Conservation (phyloP, 1,140 invertebrate genomes). For the Oscheius sp. region DNA sequence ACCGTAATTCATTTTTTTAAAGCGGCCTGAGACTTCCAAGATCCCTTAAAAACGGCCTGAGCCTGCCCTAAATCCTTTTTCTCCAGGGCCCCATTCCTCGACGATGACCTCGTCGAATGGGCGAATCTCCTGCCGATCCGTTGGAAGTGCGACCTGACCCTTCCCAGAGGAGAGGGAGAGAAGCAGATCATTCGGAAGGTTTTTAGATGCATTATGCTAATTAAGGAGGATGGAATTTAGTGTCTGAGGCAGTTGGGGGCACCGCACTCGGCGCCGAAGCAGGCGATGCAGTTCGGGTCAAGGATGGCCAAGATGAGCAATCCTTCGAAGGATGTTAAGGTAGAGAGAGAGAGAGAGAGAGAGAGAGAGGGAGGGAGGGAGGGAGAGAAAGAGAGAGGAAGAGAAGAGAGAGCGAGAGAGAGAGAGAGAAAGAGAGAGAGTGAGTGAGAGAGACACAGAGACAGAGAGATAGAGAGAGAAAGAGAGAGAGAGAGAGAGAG, state of each 20-base stretch:
- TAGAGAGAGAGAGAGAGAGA: too few relatives aligned
- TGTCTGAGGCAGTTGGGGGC: slow-evolving; percentile 9
- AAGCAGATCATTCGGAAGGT: slow-evolving; percentile 84
- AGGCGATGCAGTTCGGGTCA: slow-evolving; percentile 97
- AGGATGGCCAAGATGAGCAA: slow-evolving; percentile 79
- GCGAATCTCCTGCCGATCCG: slow-evolving; percentile 72
- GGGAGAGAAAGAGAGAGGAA: too few relatives aligned
- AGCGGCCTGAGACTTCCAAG: too few relatives aligned
- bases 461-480: too few relatives aligned
- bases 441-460: too few relatives aligned
- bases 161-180: slow-evolving; percentile 79
- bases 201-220: slow-evolving; percentile 65
- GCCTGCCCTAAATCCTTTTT: slow-evolving; percentile 38
- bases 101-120: slow-evolving; percentile 77
- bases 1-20: too few relatives aligned
- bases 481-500: too few relatives aligned
- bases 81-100: slow-evolving; percentile 89
- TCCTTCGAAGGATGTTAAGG: slow-evolving; percentile 75
- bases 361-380: too few relatives aligned
- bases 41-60: too few relatives aligned
- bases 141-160: slow-evolving; percentile 69
- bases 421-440: too few relatives aligned
- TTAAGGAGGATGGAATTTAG: background rate
- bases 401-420: too few relatives aligned
- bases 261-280: slow-evolving; percentile 73